These are phyloP conservation scores for Psittacara wagleri DNA, from an alignment of 2,113 vertebrate genomes.

Conservation along the genomic window DNA sequence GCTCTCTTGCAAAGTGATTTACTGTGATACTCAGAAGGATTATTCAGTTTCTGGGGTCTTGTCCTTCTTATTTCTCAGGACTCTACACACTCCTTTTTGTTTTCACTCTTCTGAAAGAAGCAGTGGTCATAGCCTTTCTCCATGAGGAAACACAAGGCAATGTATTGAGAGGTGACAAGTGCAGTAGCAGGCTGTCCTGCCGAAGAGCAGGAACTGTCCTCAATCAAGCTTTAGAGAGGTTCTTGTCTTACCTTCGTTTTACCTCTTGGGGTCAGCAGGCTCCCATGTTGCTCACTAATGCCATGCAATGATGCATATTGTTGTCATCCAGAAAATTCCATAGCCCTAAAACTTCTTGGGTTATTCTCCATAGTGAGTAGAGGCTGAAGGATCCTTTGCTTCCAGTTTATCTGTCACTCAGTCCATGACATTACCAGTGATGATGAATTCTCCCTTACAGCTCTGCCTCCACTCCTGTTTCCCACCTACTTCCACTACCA, in stretches of 20 bases:
- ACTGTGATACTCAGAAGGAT: background rate
- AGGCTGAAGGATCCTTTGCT: background rate
- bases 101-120: background rate
- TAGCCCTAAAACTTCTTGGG: background rate
- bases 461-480: slow-evolving; percentile 52
- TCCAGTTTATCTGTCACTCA: background rate
- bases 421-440: background rate
- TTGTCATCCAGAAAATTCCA: background rate
- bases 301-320: fast-evolving
- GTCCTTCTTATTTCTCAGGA: background rate
- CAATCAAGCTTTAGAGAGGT: background rate
- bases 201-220: background rate
- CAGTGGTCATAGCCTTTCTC: background rate
- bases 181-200: background rate
- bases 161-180: background rate
- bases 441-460: background rate
- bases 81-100: background rate
- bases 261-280: background rate
- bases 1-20: background rate
- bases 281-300: background rate
- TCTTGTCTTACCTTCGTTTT: background rate
- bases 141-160: background rate
- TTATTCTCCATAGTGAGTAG: background rate
- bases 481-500: slow-evolving; percentile 58
- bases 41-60: background rate